These are phyloP conservation scores for Colletes gigas DNA, from an alignment of 1,140 invertebrate species.

Conservation along the genomic window DNA sequence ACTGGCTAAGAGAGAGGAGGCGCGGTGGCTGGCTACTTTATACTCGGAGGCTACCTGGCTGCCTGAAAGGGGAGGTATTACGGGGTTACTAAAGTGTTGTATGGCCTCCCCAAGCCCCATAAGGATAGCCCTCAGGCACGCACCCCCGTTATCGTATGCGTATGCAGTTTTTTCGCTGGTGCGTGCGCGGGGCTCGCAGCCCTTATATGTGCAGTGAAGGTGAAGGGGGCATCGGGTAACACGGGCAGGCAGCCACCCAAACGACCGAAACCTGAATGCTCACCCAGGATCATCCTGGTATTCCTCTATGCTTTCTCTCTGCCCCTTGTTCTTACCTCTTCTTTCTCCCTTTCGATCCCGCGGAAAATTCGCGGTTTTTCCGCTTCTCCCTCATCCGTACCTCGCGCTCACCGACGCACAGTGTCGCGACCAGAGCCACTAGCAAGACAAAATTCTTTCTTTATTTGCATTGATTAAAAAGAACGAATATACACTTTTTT, in stretches of 20 bases:
- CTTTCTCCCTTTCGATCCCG: conserved; percentile 11
- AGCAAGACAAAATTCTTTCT: too few relatives aligned
- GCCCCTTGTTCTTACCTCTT: background rate
- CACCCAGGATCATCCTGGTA: conserved; percentile 50
- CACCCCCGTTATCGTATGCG: conserved; percentile 77
- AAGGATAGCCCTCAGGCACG: conserved; percentile 70
- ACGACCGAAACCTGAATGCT: conserved; percentile 71
- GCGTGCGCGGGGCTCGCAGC: conserved; percentile 74
- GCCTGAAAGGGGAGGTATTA: conserved; percentile 69
- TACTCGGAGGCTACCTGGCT: conserved; percentile 62
- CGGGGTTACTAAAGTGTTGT: conserved; percentile 70
- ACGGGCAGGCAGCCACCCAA: conserved; percentile 68
- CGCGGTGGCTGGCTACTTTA: conserved; percentile 57
- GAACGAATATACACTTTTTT: too few relatives aligned
- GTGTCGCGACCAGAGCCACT: too few relatives aligned
- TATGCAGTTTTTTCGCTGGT: conserved; percentile 73
- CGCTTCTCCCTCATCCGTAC: too few relatives aligned
- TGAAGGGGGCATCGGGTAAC: conserved; percentile 78
- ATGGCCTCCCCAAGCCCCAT: conserved; percentile 69
- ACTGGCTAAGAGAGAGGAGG: conserved; percentile 25
- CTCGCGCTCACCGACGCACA: background rate
- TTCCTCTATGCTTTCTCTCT: conserved; percentile 16
- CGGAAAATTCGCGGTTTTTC: conserved; percentile 5
- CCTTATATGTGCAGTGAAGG: conserved; percentile 74
- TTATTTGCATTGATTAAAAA: too few relatives aligned